These are phyloP conservation scores for Ligdia adustata DNA, from an alignment of 2,888 invertebrate species.

Conservation along the genomic window DNA sequence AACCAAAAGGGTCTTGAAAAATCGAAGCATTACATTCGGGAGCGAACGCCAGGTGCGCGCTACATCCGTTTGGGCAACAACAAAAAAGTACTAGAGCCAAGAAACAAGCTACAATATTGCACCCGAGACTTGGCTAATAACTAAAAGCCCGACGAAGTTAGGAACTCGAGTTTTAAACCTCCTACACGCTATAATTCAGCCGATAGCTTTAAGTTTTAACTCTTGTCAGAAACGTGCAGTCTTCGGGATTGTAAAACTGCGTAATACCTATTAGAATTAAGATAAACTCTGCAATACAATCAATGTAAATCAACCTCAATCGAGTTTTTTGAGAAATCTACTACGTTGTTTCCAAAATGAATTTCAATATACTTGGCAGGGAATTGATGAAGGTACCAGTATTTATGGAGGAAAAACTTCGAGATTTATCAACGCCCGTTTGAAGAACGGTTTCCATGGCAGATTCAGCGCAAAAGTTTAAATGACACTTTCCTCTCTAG, in stretches of 20 bases:
- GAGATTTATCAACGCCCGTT: constrained; percentile 63
- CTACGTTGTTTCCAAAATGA: constrained; percentile 34
- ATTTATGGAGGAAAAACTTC: constrained; percentile 54
- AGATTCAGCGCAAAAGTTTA: constrained; percentile 41
- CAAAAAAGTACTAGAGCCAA: constrained; percentile 58
- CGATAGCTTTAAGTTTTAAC: constrained; percentile 29
- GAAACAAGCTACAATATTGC: constrained; percentile 49
- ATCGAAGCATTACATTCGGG: constrained; percentile 31
- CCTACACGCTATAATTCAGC: constrained; percentile 31
- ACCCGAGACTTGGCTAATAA: constrained; percentile 35
- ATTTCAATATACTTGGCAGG: constrained; percentile 51
- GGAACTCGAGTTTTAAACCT: constrained; percentile 36
- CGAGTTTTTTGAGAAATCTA: too few relatives aligned
- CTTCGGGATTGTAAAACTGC: constrained; percentile 9
- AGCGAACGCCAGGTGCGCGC: constrained; percentile 71
- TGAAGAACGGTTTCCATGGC: constrained; percentile 49
- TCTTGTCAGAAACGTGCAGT: constrained; percentile 24
- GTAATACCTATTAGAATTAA: constrained; percentile 6
- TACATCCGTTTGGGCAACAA: constrained; percentile 62
- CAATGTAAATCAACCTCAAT: too few relatives aligned
- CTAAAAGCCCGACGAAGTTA: constrained; percentile 30
- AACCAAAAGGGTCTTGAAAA: constrained; percentile 45
- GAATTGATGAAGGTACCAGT: constrained; percentile 63
- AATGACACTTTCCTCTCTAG: constrained; percentile 26
- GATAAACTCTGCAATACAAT: neutral